Base-by-base conservation (phyloP, 2,888 invertebrate species). In the Gymnocheta viridis region DNA sequence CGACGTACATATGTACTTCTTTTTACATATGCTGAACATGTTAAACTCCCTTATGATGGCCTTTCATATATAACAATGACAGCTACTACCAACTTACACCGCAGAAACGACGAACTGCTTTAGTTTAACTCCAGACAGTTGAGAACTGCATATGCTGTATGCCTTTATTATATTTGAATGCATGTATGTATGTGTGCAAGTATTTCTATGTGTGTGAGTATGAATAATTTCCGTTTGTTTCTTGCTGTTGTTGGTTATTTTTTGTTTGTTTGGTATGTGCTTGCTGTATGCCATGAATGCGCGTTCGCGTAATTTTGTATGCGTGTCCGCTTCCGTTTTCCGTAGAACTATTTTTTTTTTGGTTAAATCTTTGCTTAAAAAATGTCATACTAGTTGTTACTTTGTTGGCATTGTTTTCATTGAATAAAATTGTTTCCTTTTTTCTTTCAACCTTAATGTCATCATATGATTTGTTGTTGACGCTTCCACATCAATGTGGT, bases 271-370 rank as follows among this genome's bases (percentile, higher is more conserved):
- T 62, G 24, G 1, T 38, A 17, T 22, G 19, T 14, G 17, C 17
- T 58, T 67, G 67, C 38, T 38, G 10, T 60, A 62, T 82, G 64
- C 49, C 58, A 83, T 79, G 74, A 76, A 80, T 76, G 82, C 74
- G 82, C 79, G 24, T 79, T 82, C 82, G 79, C 82, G 79, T 80
- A 79, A 79, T 78, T 83, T 83, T 82, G 81, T 72, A 85, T 83
- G 83, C 85, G 78, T 81, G 78, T 82, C 83, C 82, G 83, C 79
- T 84, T 85, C 83, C 85, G 79, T 76, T 83, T 84, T 82, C 85
- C 76, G 64, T 72, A 69, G 35, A 70, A 38, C 24, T 62, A 54
- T 38, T 35, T 51, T 74, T 51, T 74, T 70, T 38, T 66, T 69
- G 12, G 32, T 58, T 27, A 24, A 54, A 47, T 64, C 54, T 44